Conservation (phyloP, 1,140 invertebrate species). For the Glossosoma conforme region DNA sequence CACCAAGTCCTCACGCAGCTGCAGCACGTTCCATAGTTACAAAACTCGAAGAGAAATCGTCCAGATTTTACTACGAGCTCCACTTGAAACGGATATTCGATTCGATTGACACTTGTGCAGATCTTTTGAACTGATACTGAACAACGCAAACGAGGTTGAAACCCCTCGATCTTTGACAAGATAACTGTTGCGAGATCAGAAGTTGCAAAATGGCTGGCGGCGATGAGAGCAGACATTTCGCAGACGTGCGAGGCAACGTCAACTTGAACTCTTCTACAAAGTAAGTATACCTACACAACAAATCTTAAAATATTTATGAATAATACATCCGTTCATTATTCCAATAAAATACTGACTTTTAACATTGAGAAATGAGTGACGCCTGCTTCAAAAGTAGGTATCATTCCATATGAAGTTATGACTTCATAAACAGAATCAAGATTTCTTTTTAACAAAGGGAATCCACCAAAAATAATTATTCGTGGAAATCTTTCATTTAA, state of each 20-base stretch:
- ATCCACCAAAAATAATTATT: too few relatives aligned
- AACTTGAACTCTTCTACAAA: conserved; percentile 17
- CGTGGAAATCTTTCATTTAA: too few relatives aligned
- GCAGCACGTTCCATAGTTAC: conserved; percentile 73
- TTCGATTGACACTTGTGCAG: not conserved
- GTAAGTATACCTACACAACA: conserved; percentile 10
- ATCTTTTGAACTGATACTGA: too few relatives aligned
- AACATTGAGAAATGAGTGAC: not conserved
- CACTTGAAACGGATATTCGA: not conserved
- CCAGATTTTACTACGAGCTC: too few relatives aligned
- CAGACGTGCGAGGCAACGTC: conserved; percentile 20
- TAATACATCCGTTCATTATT: not conserved
- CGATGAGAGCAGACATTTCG: conserved; percentile 17
- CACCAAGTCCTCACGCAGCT: conserved; percentile 71
- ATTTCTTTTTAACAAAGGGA: too few relatives aligned
- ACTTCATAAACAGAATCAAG: too few relatives aligned
- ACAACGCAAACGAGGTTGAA: too few relatives aligned
- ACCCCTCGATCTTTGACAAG: too few relatives aligned
- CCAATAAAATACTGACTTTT: not conserved
- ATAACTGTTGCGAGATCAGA: too few relatives aligned
- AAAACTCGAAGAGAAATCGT: conserved; percentile 2
- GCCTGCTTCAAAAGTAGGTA: not conserved
- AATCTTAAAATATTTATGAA: too few relatives aligned
- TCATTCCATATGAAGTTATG: not conserved
- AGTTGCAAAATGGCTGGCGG: conserved; percentile 28